Conservation (phyloP, 1,140 invertebrate species). For the Antheraea pernyi region DNA sequence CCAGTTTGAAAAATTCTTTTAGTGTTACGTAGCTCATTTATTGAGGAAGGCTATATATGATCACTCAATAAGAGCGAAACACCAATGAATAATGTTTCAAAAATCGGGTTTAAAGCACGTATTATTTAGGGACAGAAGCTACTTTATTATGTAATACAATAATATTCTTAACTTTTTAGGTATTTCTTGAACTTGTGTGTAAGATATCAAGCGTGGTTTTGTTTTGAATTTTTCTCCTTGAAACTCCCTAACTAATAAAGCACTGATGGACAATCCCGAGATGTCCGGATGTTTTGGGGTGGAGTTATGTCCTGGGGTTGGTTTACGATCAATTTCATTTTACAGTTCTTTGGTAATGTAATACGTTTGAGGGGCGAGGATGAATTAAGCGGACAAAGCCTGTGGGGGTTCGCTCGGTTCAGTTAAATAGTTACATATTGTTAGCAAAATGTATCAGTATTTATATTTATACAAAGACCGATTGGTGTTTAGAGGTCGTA, state of each 20-base stretch:
- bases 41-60: no score
- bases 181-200: no score
- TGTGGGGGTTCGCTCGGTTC: no score
- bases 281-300: constrained; percentile 33
- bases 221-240: neutral
- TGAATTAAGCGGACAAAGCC: constrained; percentile 25
- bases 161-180: neutral
- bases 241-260: constrained; percentile 51
- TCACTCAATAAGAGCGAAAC: no score
- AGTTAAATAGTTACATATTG: neutral
- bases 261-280: constrained; percentile 47
- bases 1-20: no score
- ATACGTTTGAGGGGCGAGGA: constrained; percentile 26
- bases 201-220: neutral
- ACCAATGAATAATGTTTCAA: no score
- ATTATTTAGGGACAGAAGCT: no score
- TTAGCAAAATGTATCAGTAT: neutral
- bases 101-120: no score
- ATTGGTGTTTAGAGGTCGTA: no score
- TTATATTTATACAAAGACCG: neutral
- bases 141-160: neutral
- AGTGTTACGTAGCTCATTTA: no score
- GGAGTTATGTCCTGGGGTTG: constrained; percentile 54
- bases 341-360: constrained; percentile 19
- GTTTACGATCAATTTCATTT: constrained; percentile 55